phyloP scores from a whole-genome alignment of 2,113 vertebrate species.

The Leptobrachium leishanense region DNA sequence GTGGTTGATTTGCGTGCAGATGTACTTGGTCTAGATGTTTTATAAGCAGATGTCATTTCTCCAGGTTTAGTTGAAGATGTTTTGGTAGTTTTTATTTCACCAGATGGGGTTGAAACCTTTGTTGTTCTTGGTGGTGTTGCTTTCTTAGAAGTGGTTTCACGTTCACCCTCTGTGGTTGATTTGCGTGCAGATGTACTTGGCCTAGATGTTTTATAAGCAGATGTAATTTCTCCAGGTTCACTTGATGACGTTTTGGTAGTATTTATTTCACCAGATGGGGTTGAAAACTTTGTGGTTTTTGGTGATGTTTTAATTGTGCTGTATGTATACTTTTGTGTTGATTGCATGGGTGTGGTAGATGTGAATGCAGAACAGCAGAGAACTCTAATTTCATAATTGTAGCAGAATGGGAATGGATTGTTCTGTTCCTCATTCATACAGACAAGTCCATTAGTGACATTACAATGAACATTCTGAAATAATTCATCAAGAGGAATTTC shows the following conservation, averaged over 20 bases:
- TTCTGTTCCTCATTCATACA: not conserved
- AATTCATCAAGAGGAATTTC: not conserved
- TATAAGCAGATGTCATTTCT: no score
- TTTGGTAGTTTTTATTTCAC: no score
- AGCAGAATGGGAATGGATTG: not conserved
- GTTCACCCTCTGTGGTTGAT: no score
- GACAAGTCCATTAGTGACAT: not conserved
- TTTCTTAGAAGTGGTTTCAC: no score
- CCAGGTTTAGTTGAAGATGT: no score
- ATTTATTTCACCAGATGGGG: not conserved
- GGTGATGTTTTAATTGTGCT: not conserved
- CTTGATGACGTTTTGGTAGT: not conserved
- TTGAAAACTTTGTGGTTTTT: not conserved
- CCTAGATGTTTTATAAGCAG: not conserved
- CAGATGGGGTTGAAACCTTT: no score
- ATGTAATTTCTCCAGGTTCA: not conserved
- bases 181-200: no score
- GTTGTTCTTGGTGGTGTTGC: no score
- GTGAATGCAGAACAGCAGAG: conserved; percentile 13
- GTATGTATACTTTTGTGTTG: not conserved
- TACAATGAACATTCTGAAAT: not conserved
- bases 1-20: not conserved
- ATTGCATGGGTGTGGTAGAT: conserved; percentile 2
- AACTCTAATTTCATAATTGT: conserved; percentile 22
- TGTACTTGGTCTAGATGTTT: no score